Evolutionary conservation across 1,140 invertebrate genomes (phyloP).

Genomic region (Mamestra configurata): DNA sequence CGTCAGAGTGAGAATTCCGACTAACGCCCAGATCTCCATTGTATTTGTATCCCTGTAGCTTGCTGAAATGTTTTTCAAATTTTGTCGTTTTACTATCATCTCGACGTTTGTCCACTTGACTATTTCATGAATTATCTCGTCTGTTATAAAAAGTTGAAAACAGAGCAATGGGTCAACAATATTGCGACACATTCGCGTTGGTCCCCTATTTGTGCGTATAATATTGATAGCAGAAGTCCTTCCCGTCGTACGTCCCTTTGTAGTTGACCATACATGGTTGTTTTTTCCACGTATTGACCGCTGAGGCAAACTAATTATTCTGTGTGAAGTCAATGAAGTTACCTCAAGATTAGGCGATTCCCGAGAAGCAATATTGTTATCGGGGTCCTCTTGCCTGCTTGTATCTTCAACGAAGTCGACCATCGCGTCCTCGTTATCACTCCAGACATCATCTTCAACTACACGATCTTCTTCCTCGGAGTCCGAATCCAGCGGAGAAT

Average conservation of each 20-base stretch:
- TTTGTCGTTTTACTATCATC: conserved; percentile 31
- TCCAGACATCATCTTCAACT: conserved; percentile 42
- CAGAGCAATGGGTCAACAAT: conserved; percentile 50
- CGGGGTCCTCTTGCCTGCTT: conserved; percentile 22
- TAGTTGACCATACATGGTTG: conserved; percentile 54
- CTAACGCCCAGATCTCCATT: conserved; percentile 35
- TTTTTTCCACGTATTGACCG: conserved; percentile 49
- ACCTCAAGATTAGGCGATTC: conserved; percentile 25
- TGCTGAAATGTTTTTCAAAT: conserved; percentile 37
- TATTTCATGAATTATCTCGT: conserved; percentile 33
- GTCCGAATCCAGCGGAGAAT: conserved; percentile 48
- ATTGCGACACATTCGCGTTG: too few relatives aligned
- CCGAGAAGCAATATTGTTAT: conserved; percentile 3
- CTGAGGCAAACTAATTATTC: conserved; percentile 30
- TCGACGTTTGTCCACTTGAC: conserved; percentile 34
- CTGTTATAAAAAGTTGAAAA: conserved; percentile 29
- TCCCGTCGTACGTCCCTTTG: conserved; percentile 41
- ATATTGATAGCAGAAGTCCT: conserved; percentile 58
- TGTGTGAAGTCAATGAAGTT: conserved; percentile 19
- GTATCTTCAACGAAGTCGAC: conserved; percentile 7
- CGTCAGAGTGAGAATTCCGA: conserved; percentile 48
- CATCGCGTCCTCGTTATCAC: conserved; percentile 22
- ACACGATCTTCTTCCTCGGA: conserved; percentile 46
- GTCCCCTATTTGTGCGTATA: conserved; percentile 54
- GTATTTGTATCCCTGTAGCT: conserved; percentile 17